phyloP scores from a whole-genome alignment of 2,797 vertebrate genomes.

The Hyperoplus lanceolatus region DNA sequence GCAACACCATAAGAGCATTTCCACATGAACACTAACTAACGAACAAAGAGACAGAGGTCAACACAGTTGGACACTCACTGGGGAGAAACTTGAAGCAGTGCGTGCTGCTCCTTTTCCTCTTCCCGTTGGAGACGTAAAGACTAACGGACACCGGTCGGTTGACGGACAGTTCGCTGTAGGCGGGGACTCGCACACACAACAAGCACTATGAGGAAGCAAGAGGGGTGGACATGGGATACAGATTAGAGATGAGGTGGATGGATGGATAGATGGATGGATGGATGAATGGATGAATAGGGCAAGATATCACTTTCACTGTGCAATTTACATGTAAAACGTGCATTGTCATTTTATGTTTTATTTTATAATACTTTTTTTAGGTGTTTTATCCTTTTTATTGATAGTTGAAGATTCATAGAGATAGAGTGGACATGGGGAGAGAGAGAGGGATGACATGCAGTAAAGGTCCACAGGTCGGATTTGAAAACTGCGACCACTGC shows the following conservation, averaged over 20 bases:
- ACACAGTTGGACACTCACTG: constrained; percentile 77
- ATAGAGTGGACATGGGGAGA: too few species aligned
- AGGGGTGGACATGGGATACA: not conserved
- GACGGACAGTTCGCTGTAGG: constrained; percentile 89
- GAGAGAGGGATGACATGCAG: too few species aligned
- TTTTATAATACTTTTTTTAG: too few species aligned
- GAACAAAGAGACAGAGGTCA: not conserved
- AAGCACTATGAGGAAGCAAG: constrained; percentile 79
- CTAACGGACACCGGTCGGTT: constrained; percentile 89
- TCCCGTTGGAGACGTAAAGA: constrained; percentile 93
- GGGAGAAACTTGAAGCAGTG: constrained; percentile 94
- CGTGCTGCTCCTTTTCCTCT: constrained; percentile 92
- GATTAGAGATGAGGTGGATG: not conserved
- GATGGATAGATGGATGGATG: too few species aligned
- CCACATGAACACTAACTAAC: not conserved
- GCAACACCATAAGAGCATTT: not conserved
- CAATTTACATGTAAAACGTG: too few species aligned
- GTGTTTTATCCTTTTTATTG: too few species aligned
- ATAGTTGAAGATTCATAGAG: too few species aligned
- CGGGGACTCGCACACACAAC: constrained; percentile 88
- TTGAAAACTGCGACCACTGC: too few species aligned
- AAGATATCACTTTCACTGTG: too few species aligned
- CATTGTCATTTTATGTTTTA: too few species aligned
- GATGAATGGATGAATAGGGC: too few species aligned
- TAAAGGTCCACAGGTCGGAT: too few species aligned